phyloP scores from a whole-genome alignment of 2,888 invertebrate genomes.

The Polyommatus iphigenia region DNA sequence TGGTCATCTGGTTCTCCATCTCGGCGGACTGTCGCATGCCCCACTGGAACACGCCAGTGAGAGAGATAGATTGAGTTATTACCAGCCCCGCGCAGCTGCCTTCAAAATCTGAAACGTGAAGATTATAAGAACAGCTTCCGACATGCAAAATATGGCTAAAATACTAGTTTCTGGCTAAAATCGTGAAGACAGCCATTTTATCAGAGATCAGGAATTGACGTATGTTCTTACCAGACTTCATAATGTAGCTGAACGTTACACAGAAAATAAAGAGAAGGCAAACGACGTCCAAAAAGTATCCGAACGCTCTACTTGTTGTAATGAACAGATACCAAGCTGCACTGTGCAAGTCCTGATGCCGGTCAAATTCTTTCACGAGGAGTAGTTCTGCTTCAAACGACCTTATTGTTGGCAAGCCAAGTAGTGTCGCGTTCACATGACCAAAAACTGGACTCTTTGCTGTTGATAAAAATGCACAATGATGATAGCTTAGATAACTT shows the following conservation, averaged over 20 bases:
- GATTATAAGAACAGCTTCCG: not conserved
- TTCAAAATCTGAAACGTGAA: conserved; percentile 61
- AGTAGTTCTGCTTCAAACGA: conserved; percentile 86
- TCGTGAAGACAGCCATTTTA: not conserved
- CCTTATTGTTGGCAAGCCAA: conserved; percentile 89
- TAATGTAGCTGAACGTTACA: conserved; percentile 82
- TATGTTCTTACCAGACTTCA: conserved; percentile 62
- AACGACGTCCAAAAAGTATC: conserved; percentile 83
- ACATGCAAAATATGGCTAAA: not conserved
- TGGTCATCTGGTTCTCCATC: conserved; percentile 87
- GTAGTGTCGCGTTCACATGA: conserved; percentile 88
- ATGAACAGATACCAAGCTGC: conserved; percentile 85
- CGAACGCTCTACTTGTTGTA: conserved; percentile 82
- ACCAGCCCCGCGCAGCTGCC: conserved; percentile 82
- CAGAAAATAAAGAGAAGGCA: conserved; percentile 82
- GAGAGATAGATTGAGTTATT: conserved; percentile 82
- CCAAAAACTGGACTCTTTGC: conserved; percentile 92
- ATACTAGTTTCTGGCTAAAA: not conserved
- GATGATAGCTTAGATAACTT: not conserved
- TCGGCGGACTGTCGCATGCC: conserved; percentile 94
- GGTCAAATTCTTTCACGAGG: conserved; percentile 79
- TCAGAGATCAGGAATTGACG: not conserved
- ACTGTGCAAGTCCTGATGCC: conserved; percentile 82
- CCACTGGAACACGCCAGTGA: conserved; percentile 86
- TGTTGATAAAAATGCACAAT: conserved; percentile 51